These are phyloP conservation scores for Leptobrachium ailaonicum DNA, from an alignment of 2,113 vertebrate genomes.

Conservation along the genomic window DNA sequence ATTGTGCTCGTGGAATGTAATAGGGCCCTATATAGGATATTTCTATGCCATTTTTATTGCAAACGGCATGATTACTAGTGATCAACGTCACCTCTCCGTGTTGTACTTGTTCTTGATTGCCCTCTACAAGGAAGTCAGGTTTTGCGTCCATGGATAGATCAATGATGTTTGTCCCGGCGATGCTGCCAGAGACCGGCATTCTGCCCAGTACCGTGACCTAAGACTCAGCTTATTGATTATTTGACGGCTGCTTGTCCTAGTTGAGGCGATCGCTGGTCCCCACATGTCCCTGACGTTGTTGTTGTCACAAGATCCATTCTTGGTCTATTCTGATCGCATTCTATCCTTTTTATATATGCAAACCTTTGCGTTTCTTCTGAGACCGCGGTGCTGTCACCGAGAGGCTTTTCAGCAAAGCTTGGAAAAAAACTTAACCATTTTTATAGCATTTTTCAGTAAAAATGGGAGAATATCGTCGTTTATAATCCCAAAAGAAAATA, in stretches of 20 bases:
- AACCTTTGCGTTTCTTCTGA: no score
- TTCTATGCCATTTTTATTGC: no score
- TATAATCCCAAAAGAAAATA: no score
- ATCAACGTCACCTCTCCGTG: neutral
- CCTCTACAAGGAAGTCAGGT: neutral
- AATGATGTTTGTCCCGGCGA: neutral
- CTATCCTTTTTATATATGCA: neutral
- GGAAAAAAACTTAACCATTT: no score
- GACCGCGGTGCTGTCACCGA: no score
- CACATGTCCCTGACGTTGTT: neutral
- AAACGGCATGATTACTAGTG: neutral
- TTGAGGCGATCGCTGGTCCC: neutral
- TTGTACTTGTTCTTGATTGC: neutral
- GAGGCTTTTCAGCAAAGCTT: no score
- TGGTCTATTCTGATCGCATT: neutral
- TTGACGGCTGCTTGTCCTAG: neutral
- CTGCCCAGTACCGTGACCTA: neutral
- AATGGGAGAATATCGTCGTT: no score
- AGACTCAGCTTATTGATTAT: neutral
- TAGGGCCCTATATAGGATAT: no score
- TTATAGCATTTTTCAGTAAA: no score
- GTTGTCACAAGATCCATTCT: neutral
- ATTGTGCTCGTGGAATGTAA: no score
- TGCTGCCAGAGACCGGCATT: neutral
- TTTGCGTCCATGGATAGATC: neutral